phyloP scores from a whole-genome alignment of 2,797 vertebrate genomes.

The Rachycentron canadum region DNA sequence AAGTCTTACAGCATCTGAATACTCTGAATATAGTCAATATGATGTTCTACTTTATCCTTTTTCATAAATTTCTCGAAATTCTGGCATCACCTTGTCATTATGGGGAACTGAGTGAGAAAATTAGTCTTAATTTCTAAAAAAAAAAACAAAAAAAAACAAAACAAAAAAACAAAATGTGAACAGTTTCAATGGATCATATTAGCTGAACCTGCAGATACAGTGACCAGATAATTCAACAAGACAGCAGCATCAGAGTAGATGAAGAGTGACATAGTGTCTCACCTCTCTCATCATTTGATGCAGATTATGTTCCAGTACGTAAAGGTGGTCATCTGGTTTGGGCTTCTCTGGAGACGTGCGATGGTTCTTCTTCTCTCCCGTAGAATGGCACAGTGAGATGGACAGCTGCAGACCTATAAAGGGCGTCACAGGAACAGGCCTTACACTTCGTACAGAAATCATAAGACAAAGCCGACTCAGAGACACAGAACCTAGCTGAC shows the following conservation, averaged over 20 bases:
- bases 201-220: too few species aligned
- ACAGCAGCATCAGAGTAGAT: background rate
- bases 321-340: conserved; percentile 94
- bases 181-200: too few species aligned
- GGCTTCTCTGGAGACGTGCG: conserved; percentile 89
- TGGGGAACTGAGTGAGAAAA: too few species aligned
- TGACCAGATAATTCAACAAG: background rate
- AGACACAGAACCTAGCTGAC: background rate
- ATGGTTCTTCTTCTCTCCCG: conserved; percentile 92
- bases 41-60: too few species aligned
- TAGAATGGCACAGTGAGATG: conserved; percentile 96
- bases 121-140: too few species aligned
- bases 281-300: conserved; percentile 99
- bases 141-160: too few species aligned
- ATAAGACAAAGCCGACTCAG: background rate
- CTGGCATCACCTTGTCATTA: too few species aligned
- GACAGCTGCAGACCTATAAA: conserved; percentile 92
- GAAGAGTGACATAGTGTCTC: conserved; percentile 16
- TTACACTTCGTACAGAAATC: background rate
- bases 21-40: too few species aligned
- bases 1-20: too few species aligned
- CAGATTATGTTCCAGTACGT: conserved; percentile 96
- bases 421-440: background rate
- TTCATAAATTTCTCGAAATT: too few species aligned
- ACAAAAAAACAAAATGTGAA: too few species aligned